phyloP scores from a whole-genome alignment of 2,113 vertebrate genomes.

The Eurypyga helias region DNA sequence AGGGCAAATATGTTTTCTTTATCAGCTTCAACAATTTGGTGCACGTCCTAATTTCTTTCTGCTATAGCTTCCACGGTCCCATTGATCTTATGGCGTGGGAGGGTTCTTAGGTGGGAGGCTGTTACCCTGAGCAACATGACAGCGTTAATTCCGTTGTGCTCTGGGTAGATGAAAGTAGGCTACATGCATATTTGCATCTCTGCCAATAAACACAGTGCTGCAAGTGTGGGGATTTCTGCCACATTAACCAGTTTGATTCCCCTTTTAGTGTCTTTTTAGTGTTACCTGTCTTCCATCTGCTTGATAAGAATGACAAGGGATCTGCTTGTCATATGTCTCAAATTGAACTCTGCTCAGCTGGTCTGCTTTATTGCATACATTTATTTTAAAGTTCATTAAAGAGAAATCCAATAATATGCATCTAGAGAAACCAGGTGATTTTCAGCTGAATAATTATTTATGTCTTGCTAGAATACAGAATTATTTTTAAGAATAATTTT shows the following conservation, averaged over 20 bases:
- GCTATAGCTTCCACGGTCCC: conserved; percentile 48
- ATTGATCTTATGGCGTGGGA: conserved; percentile 57
- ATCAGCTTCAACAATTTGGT: conserved; percentile 54
- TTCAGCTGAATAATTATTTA: not conserved
- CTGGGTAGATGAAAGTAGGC: conserved; percentile 53
- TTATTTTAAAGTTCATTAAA: conserved; percentile 9
- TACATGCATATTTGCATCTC: conserved; percentile 39
- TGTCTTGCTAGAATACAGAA: not conserved
- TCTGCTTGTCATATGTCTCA: not conserved
- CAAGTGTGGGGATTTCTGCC: conserved; percentile 9
- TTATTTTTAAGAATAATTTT: not conserved
- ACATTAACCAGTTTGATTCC: not conserved
- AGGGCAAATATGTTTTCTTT: conserved; percentile 73
- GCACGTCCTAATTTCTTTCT: conserved; percentile 58
- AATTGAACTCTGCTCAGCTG: not conserved
- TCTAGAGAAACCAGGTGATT: not conserved
- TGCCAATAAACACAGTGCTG: conserved; percentile 27
- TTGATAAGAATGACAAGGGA: not conserved
- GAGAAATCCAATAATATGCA: not conserved
- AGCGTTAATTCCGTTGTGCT: conserved; percentile 39
- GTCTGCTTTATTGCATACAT: not conserved
- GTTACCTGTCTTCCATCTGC: not conserved
- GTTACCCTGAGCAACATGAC: conserved; percentile 59
- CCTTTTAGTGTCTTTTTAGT: not conserved
- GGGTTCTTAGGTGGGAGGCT: conserved; percentile 48